These are phyloP conservation scores for Cacoxenus indagator DNA, from an alignment of 2,888 invertebrate species.

Conservation along the genomic window DNA sequence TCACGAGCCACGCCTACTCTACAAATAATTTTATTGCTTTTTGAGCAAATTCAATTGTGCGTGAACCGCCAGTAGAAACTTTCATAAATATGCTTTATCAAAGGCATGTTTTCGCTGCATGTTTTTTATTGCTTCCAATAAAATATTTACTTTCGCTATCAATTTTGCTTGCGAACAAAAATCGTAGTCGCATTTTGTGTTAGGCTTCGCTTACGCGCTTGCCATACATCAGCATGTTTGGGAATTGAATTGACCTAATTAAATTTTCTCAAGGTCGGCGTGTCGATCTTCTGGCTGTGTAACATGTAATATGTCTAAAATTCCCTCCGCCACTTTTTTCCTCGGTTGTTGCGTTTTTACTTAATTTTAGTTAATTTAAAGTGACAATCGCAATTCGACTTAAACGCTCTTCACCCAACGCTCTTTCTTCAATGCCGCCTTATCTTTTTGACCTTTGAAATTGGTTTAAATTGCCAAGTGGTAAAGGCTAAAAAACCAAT, in stretches of 20 bases:
- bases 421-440: not conserved
- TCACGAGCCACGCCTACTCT: too few species aligned
- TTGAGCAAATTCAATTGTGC: conserved; percentile 61
- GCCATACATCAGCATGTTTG: not conserved
- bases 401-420: not conserved
- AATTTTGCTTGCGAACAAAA: conserved; percentile 46
- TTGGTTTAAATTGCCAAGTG: conserved; percentile 17
- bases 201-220: not conserved
- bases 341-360: conserved; percentile 32
- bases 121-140: conserved; percentile 62
- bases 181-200: conserved; percentile 53
- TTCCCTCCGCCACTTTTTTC: conserved; percentile 42
- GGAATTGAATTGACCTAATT: conserved; percentile 52
- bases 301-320: conserved; percentile 4
- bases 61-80: conserved; percentile 58
- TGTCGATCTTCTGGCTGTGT: not conserved
- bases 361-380: conserved; percentile 42
- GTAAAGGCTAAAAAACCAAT: too few species aligned
- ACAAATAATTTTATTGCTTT: conserved; percentile 60
- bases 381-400: conserved; percentile 19
- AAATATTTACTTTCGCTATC: conserved; percentile 63
- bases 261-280: conserved; percentile 53
- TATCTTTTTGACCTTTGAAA: conserved; percentile 14
- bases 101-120: conserved; percentile 29
- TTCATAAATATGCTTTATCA: conserved; percentile 59